A percentile compares a stretch with the other conserved stretches of the same genome.
phyloP scores from a whole-genome alignment of 2,797 vertebrate species.

The Paratrypauchen microcephalus region DNA sequence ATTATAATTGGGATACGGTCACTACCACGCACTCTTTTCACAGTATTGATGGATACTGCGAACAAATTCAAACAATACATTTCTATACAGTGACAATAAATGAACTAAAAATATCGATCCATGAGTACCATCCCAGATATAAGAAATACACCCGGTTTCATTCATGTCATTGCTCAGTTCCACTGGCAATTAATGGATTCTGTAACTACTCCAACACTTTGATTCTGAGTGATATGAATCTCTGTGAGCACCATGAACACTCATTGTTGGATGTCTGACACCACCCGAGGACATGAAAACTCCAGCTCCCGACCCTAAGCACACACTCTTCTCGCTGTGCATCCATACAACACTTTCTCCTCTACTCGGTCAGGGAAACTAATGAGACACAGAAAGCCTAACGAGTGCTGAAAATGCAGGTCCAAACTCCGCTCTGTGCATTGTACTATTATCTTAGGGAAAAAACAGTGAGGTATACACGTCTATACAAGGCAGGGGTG shows the following conservation, averaged over 20 bases:
- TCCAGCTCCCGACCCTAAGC: background rate
- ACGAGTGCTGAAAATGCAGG: conserved; percentile 4
- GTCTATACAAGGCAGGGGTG: background rate
- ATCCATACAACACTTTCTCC: background rate
- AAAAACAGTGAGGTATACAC: background rate
- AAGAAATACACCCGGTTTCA: background rate
- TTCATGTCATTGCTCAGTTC: background rate
- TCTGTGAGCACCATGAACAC: background rate
- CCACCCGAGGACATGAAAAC: background rate
- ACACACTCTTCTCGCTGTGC: background rate
- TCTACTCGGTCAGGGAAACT: conserved; percentile 13
- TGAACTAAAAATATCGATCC: too few relatives aligned
- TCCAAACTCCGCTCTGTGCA: conserved; percentile 19
- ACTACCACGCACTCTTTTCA: too few relatives aligned
- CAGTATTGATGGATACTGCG: too few relatives aligned
- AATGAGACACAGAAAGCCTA: conserved; percentile 43
- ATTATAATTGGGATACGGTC: too few relatives aligned
- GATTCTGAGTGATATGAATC: background rate
- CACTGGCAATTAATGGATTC: background rate
- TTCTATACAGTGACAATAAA: too few relatives aligned
- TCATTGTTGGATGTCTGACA: background rate
- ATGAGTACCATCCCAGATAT: background rate
- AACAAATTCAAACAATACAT: too few relatives aligned
- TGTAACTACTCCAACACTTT: background rate
- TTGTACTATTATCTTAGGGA: conserved; percentile 6